Base-by-base conservation (phyloP, 2,797 vertebrate species). In the Neostethus bicornis region DNA sequence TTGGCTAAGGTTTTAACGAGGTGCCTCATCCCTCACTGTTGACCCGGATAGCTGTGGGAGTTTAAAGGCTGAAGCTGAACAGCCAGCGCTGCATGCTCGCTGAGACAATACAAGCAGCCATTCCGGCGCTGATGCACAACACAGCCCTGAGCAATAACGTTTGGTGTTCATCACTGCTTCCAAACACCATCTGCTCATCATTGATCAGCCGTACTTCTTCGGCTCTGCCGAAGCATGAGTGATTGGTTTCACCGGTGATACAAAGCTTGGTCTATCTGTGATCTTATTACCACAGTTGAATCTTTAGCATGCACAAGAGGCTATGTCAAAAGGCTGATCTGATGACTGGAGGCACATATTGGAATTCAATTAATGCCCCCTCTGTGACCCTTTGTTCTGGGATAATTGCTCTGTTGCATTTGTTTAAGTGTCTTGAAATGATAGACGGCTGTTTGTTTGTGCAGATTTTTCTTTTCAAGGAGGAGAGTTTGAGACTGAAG, bases 341-440 rank as follows among this genome's bases (percentile, higher is more conserved):
- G 77, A 89, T 84, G 77, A 90, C 90, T 86, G 19, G 63, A 89
- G 83, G 87, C 87, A 88, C 90, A 87, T 92, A 90, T 85, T 87
- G 92, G 90, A 92, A 93, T 95, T 94, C 92, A 93, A 88, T 95
- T 90, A 88, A 89, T 89, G 90, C 62, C 76, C 85, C 82, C 87
- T 85, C 84, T 42, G 67, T 90, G 90, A 91, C 92, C 91, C 92
- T 89, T 87, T 85, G 85, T 92, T 93, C 84, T 59, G 42, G 88
- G 89, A 85, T 92, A 92, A 93, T 94, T 92, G 89, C 90, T 92
- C 90, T 82, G 88, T 81, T 16, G 56, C 90, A 83, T 90, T 65
- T 67, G 49, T 72, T 67, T 54, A 51, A 50, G 51, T 80, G 61
- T 81, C 66, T 64, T 61, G 32, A 80, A 60, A 59, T 68, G 70